Percentiles rank a stretch among this genome's conserved stretches.
Conservation (phyloP, 2,888 invertebrate species). For the Timema cristinae region DNA sequence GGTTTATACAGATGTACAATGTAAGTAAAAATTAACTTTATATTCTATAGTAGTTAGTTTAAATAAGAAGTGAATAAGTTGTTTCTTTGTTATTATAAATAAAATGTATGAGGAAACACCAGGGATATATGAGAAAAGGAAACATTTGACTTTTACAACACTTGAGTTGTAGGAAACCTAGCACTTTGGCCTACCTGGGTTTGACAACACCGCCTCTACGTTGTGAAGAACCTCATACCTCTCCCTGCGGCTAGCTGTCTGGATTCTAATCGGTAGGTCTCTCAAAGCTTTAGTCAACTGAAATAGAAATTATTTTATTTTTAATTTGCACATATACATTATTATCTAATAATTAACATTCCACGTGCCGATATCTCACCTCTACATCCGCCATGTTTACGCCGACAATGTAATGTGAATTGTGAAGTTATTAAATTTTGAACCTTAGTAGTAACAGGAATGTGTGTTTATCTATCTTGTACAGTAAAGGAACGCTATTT, state of each 20-base stretch:
- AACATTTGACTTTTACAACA: neutral
- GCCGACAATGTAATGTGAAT: too few relatives aligned
- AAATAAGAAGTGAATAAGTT: too few relatives aligned
- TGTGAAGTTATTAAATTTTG: too few relatives aligned
- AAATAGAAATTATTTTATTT: constrained; percentile 34
- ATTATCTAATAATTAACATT: constrained; percentile 29
- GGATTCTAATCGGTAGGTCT: constrained; percentile 68
- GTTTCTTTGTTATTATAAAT: neutral
- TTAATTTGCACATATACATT: neutral
- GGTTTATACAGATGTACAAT: too few relatives aligned
- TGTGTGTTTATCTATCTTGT: too few relatives aligned
- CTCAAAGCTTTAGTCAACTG: constrained; percentile 66
- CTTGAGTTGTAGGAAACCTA: neutral
- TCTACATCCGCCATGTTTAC: constrained; percentile 64
- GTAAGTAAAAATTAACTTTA: too few relatives aligned
- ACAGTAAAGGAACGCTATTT: too few relatives aligned
- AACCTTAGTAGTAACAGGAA: too few relatives aligned
- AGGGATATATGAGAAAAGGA: neutral
- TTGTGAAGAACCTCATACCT: constrained; percentile 62
- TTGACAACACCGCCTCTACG: constrained; percentile 65
- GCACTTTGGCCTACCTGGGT: constrained; percentile 61
- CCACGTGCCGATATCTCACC: constrained; percentile 54
- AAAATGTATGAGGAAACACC: neutral
- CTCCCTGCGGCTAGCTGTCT: constrained; percentile 67
- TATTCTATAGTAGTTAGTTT: too few relatives aligned